Conservation (phyloP, 2,797 vertebrate genomes). For the Acrocephalus scirpaceus region DNA sequence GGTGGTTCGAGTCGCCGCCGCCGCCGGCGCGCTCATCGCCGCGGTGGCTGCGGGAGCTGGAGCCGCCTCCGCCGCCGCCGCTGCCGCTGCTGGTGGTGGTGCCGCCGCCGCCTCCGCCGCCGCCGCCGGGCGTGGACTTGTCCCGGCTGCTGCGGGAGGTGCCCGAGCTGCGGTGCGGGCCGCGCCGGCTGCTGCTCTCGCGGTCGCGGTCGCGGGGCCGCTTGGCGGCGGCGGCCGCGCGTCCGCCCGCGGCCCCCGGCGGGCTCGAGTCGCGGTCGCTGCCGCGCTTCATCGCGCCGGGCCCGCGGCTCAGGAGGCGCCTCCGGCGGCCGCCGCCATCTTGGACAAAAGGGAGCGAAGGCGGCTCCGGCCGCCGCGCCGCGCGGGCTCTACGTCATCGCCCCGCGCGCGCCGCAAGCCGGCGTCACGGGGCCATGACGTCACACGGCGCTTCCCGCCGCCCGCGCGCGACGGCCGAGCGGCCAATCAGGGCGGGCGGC, state of each 20-base stretch:
- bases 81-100: not conserved
- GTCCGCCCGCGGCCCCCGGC: conserved; percentile 71
- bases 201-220: conserved; percentile 77
- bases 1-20: conserved; percentile 72
- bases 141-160: conserved; percentile 68
- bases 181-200: conserved; percentile 76
- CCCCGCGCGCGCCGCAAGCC: conserved; percentile 4
- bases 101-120: conserved; percentile 37
- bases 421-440: not conserved
- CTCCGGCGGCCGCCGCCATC: conserved; percentile 86
- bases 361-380: conserved; percentile 73
- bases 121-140: conserved; percentile 55
- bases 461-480: not conserved
- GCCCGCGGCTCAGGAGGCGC: conserved; percentile 73
- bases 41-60: conserved; percentile 57
- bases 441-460: not conserved
- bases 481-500: not conserved
- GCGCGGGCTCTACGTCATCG: conserved; percentile 66
- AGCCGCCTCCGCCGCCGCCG: conserved; percentile 15
- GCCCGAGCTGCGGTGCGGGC: conserved; percentile 74
- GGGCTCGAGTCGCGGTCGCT: conserved; percentile 90
- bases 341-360: conserved; percentile 92
- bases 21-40: conserved; percentile 72
- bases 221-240: conserved; percentile 75
- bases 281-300: conserved; percentile 90